Evolutionary conservation across 1,140 invertebrate genomes (phyloP), one percentile per base, ranked within the genome.

Genomic region (Amyelois transitella): DNA sequence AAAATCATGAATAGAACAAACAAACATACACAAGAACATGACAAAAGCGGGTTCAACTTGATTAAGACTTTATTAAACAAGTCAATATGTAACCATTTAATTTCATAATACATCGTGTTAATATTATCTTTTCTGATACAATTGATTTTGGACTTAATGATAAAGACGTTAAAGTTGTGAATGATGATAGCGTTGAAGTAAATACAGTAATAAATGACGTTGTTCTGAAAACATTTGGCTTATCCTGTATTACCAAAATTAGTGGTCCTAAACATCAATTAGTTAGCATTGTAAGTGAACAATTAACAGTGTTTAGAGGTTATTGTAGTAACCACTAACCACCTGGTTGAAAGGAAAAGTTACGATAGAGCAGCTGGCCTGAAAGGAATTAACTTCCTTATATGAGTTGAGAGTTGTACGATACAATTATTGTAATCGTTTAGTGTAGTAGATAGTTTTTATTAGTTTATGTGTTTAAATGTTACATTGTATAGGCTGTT

Each of bases 51-150:
- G 55, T 58, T 66, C 55, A 51, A 53, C 61, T 69, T 70, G 65
- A 75, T 70, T 75, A 68, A 68, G 61, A 59, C 51, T 60, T 67
- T 51, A 57, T 57, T n/a, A 57, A 53, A 65, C 50, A 54, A 47
- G 52, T 54, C 52, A 54, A 54, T 54, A 54, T 47, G 52, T 54
- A 54, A 47, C 44, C 43, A 47, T 48, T 48, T 28, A 54, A 54
- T 54, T 47, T 54, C 24, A 43, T 47, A 54, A 54, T 48, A 48
- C 45, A 6, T 38, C 18, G 18, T 21, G 45, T 48, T 20, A 48
- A 48, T 48, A 12, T 1, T 7, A 7, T 21, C 6, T 6, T n/a
- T 20, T n/a, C 6, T 14, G 4, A 20, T 21, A 12, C 45, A 20
- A 20, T 12, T n/a, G 45, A 48, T 48, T 48, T 48, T 48, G 45